A percentile compares a stretch with the other conserved stretches of the same genome.
Evolutionary conservation across 2,888 invertebrate genomes (phyloP).

Genomic region (Sminthurinus aureus): DNA sequence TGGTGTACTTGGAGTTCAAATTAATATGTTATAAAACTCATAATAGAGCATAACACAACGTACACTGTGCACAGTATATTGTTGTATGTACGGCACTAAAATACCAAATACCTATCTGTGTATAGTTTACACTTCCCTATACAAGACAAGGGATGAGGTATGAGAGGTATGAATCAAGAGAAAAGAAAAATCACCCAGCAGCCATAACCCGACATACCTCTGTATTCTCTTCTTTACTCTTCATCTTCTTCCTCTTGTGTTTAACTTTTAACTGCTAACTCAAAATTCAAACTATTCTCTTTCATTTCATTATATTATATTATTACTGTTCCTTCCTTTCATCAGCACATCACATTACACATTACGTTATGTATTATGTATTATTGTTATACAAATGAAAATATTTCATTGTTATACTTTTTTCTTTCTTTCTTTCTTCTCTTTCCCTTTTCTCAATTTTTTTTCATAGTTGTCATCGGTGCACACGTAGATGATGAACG

Average conservation of each 20-base stretch:
- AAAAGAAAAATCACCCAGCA: conserved; percentile 14
- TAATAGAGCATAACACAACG: too few relatives aligned
- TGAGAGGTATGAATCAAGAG: conserved; percentile 8
- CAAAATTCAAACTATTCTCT: not conserved
- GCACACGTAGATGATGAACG: too few relatives aligned
- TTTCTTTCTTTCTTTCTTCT: not conserved
- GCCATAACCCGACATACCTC: not conserved
- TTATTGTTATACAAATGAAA: not conserved
- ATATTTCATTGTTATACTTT: conserved; percentile 16
- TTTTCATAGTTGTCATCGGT: not conserved
- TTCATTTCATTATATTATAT: not conserved
- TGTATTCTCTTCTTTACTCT: too few relatives aligned
- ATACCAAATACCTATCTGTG: too few relatives aligned
- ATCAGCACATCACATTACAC: conserved; percentile 3
- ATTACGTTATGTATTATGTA: too few relatives aligned
- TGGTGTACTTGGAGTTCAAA: too few relatives aligned
- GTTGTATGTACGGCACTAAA: too few relatives aligned
- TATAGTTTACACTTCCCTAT: too few relatives aligned
- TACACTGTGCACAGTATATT: too few relatives aligned
- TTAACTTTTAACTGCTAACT: not conserved
- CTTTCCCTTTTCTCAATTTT: not conserved
- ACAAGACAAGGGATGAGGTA: not conserved
- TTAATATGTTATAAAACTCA: too few relatives aligned
- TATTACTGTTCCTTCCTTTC: not conserved
- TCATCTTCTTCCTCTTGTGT: not conserved